A percentile compares a stretch with the other conserved stretches of the same genome.
Evolutionary conservation across 2,113 vertebrate species (phyloP).

Genomic region (Fregata magnificens): DNA sequence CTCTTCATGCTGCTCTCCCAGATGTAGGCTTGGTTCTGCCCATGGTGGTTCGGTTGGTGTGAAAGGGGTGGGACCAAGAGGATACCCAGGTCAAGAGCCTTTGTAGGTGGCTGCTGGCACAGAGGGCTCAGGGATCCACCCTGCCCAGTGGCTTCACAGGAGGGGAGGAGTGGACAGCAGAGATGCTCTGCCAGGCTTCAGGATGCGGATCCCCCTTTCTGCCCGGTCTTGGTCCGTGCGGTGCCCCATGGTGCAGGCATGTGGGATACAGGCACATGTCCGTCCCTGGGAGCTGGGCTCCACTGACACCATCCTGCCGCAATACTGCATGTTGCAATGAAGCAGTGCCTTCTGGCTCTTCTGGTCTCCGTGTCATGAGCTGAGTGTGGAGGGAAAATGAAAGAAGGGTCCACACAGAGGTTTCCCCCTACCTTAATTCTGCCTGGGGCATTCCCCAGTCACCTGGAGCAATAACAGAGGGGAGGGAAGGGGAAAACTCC

Average conservation of each 20-base stretch:
- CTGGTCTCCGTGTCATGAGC: not conserved
- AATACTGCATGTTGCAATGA: fast-evolving
- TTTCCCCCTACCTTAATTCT: not conserved
- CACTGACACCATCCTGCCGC: not conserved
- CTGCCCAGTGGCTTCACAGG: not conserved
- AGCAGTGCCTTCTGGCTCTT: not conserved
- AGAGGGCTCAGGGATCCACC: not conserved
- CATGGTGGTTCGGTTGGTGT: not conserved
- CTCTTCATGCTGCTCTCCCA: not conserved
- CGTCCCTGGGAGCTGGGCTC: not conserved
- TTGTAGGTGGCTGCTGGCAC: not conserved
- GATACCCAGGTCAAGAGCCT: not conserved
- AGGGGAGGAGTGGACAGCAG: not conserved
- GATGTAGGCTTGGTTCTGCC: not conserved
- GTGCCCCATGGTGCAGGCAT: not conserved
- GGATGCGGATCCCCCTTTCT: not conserved
- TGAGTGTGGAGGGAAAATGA: fast-evolving
- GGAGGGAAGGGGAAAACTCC: not conserved
- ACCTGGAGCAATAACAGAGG: not conserved
- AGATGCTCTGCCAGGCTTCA: not conserved
- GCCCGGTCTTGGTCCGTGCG: fast-evolving
- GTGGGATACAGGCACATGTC: not conserved
- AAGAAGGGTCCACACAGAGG: not conserved
- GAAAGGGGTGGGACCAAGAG: not conserved
- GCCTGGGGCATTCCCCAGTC: not conserved